phyloP scores from a whole-genome alignment of 2,888 invertebrate genomes.

The Drosophila setosimentum region DNA sequence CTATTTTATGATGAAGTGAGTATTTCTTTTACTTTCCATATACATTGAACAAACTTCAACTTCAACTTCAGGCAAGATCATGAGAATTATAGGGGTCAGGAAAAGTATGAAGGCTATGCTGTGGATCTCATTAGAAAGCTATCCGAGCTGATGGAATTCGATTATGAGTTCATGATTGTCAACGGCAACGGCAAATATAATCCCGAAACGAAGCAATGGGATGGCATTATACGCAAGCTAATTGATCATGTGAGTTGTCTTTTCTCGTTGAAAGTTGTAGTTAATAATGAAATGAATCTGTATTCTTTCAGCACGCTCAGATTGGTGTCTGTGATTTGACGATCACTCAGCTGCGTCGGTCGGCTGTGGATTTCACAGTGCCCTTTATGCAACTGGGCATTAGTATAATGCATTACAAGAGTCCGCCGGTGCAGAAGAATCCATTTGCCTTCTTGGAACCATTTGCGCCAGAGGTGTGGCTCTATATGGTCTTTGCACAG shows the following conservation, averaged over 20 bases:
- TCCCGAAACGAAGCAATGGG: conserved; percentile 91
- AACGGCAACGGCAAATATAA: conserved; percentile 90
- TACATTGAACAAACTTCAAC: neutral
- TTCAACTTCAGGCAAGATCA: conserved; percentile 85
- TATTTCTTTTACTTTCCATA: conserved; percentile 72
- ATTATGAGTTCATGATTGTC: conserved; percentile 90
- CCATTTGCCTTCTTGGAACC: conserved; percentile 96
- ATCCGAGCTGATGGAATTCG: conserved; percentile 89
- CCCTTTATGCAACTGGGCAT: conserved; percentile 99
- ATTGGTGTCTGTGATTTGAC: conserved; percentile 98
- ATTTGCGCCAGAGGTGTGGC: conserved; percentile 94
- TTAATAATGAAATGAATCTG: neutral
- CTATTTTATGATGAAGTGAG: conserved; percentile 87
- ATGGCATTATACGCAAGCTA: conserved; percentile 91
- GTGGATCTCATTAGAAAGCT: conserved; percentile 95
- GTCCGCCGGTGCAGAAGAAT: conserved; percentile 90
- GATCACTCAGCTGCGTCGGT: conserved; percentile 95
- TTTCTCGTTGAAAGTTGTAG: accelerated
- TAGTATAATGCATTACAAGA: conserved; percentile 93
- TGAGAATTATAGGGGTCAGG: conserved; percentile 86
- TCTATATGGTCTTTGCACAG: conserved; percentile 95
- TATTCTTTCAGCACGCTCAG: conserved; percentile 91
- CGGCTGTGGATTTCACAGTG: conserved; percentile 96
- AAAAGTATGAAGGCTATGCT: conserved; percentile 94
- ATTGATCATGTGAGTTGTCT: conserved; percentile 89